Evolutionary conservation across 2,888 invertebrate species (phyloP).

Genomic region (Gymnoscelis rufifasciata): DNA sequence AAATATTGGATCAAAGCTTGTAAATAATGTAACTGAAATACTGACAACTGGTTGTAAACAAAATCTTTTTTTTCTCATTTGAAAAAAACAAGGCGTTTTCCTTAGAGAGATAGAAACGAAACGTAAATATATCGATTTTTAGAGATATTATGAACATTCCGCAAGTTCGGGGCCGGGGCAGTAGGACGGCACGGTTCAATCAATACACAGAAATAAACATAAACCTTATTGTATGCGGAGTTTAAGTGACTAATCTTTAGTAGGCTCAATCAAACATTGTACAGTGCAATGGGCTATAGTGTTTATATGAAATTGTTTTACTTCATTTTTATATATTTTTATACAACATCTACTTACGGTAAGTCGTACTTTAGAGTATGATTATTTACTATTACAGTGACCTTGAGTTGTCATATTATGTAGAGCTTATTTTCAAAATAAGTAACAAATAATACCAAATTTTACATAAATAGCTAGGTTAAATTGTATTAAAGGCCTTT

Average conservation of each 20-base stretch:
- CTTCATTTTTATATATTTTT: slow-evolving; percentile 14
- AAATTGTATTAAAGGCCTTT: too few relatives aligned
- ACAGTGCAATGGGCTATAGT: slow-evolving; percentile 16
- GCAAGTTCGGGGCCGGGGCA: slow-evolving; percentile 5
- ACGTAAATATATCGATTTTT: slow-evolving; percentile 47
- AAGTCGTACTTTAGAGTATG: not conserved
- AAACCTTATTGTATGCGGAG: slow-evolving; percentile 12
- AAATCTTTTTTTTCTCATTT: too few relatives aligned
- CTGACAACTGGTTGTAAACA: too few relatives aligned
- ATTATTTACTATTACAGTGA: not conserved
- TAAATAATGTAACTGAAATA: too few relatives aligned
- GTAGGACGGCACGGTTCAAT: slow-evolving; percentile 18
- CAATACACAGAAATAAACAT: slow-evolving; percentile 25
- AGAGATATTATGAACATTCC: slow-evolving; percentile 40
- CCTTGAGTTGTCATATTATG: not conserved
- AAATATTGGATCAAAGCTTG: too few relatives aligned
- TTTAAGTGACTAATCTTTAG: not conserved
- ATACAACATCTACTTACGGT: slow-evolving; percentile 11
- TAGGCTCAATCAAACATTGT: slow-evolving; percentile 2
- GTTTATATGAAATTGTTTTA: slow-evolving; percentile 14
- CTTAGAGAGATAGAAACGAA: slow-evolving; percentile 31
- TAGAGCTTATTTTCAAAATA: too few relatives aligned
- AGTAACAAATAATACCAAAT: too few relatives aligned
- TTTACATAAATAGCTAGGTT: too few relatives aligned
- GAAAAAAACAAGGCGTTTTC: slow-evolving; percentile 13